Base-by-base conservation (phyloP, 2,888 invertebrate species). In the Sphinx pinastri region DNA sequence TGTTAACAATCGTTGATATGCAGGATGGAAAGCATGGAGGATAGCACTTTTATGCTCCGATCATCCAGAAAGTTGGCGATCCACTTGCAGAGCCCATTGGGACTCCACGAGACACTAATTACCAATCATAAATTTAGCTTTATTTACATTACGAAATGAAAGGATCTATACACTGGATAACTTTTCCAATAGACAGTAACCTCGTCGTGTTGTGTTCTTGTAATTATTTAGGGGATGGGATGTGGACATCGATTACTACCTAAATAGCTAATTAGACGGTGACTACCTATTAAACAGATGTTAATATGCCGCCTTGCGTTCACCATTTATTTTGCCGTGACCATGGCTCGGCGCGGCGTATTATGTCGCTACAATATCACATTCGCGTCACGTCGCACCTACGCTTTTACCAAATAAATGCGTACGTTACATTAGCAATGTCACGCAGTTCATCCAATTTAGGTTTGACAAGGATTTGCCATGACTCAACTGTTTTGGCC, bases 321-420 rank as follows among this genome's bases (percentile, higher is more conserved):
- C 16, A 49, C 47, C 63, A 63, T 63, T 63, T 63, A 63, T 63
- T 49, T 19, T 19, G 19, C 79, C 81, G 82, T 77, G 75, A 75
- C 82, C 79, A 78, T 90, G 88, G 89, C 89, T 47, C 91, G 91
- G 88, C 88, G 85, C 76, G 73, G 80, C 77, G 81, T 79, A 83
- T 86, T 83, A 82, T 82, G 74, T 76, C 72, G 71, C 74, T 72
- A 83, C 84, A 88, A 89, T 91, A 92, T 92, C 89, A 91, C 89
- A 92, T 91, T 91, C 91, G 84, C 81, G 87, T 89, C 91, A 88
- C 90, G 88, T 90, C 83, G 81, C 76, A 77, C 80, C 82, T 82
- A 81, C 79, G 88, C 84, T 88, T 89, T 88, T 89, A 90, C 88
- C 91, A 88, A 88, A 92, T 89, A 88, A 88, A 89, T 86, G 87